Conservation (phyloP, 1,140 invertebrate genomes). For the Saccostrea echinata region DNA sequence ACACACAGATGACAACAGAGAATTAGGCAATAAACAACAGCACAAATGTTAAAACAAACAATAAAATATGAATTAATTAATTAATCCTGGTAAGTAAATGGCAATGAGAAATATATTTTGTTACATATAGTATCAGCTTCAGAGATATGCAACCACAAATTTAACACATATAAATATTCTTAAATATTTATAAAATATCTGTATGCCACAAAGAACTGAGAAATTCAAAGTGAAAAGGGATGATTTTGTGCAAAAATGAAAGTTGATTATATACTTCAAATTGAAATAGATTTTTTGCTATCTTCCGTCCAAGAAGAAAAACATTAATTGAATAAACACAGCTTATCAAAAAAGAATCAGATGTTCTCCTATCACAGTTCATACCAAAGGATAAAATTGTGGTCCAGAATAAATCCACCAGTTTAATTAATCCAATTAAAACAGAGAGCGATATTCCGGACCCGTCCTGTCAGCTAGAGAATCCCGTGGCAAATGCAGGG, state of each 20-base stretch:
- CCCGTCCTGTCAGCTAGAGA: neutral
- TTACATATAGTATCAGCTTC: too few relatives aligned
- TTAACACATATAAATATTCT: too few relatives aligned
- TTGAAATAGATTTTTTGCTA: neutral
- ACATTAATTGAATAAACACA: neutral
- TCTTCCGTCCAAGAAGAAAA: neutral
- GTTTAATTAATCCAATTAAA: neutral
- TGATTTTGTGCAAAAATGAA: too few relatives aligned
- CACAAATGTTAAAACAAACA: constrained; percentile 8
- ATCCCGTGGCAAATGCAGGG: constrained; percentile 22
- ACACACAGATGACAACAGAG: constrained; percentile 3
- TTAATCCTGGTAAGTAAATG: too few relatives aligned
- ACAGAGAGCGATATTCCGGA: neutral
- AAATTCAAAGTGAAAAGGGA: too few relatives aligned
- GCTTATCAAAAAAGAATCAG: neutral
- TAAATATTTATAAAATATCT: too few relatives aligned
- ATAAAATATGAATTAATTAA: too few relatives aligned
- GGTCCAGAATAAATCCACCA: constrained; percentile 1
- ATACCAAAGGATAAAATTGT: neutral
- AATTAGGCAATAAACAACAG: neutral
- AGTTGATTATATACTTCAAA: neutral
- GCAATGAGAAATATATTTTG: too few relatives aligned
- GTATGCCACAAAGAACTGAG: too few relatives aligned
- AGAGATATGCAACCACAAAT: too few relatives aligned
- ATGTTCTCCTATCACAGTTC: neutral